Conservation (phyloP, 2,888 invertebrate genomes). For the Drosophila atripex region DNA sequence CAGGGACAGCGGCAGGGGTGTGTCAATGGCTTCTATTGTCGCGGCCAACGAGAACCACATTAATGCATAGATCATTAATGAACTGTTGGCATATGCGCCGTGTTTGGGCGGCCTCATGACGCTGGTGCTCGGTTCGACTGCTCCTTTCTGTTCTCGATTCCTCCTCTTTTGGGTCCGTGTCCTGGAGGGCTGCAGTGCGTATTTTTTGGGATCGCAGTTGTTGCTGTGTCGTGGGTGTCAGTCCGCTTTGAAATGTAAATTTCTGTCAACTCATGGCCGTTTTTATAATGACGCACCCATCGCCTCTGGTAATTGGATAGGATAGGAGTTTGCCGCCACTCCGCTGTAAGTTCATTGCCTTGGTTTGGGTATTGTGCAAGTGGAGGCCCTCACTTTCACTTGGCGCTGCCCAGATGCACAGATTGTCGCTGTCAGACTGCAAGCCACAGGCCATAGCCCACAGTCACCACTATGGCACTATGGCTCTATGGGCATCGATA, state of each 20-base stretch:
- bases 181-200: conserved; percentile 22
- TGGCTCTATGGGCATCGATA: conserved; percentile 26
- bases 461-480: conserved; percentile 26
- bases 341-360: conserved; percentile 64
- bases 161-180: conserved; percentile 18
- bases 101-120: conserved; percentile 42
- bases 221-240: conserved; percentile 25
- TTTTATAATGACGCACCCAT: conserved; percentile 59
- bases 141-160: conserved; percentile 12
- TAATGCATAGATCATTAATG: conserved; percentile 73
- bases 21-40: conserved; percentile 56
- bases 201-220: conserved; percentile 14
- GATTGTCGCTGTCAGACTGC: conserved; percentile 12
- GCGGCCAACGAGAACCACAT: conserved; percentile 47
- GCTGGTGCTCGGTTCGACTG: conserved; percentile 4
- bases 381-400: conserved; percentile 61
- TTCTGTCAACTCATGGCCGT: conserved; percentile 22
- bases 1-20: conserved; percentile 47
- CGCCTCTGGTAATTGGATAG: conserved; percentile 39
- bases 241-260: conserved; percentile 53
- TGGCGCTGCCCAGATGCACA: conserved; percentile 5
- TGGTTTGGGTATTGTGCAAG: conserved; percentile 33
- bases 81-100: conserved; percentile 43
- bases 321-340: conserved; percentile 22
- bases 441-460: conserved; percentile 18